Conservation (phyloP, 2,888 invertebrate species). For the Steinernema carpocapsae region DNA sequence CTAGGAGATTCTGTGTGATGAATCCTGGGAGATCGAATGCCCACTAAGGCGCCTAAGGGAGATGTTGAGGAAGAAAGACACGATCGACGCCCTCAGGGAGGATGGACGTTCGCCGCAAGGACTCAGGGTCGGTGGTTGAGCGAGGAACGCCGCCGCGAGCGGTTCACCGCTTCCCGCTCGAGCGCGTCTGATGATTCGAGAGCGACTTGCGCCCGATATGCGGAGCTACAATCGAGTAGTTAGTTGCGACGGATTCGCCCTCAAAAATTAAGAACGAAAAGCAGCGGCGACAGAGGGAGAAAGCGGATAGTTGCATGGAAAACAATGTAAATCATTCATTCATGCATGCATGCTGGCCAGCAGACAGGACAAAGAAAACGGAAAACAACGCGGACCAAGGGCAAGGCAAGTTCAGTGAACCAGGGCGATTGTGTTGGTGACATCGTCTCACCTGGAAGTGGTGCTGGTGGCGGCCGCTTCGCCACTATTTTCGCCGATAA, state of each 20-base stretch:
- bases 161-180: constrained; percentile 24
- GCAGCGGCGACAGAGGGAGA: neutral
- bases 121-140: constrained; percentile 14
- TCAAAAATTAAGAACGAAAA: neutral
- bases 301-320: neutral
- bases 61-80: neutral
- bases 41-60: too few species aligned
- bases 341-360: neutral
- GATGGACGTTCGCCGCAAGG: neutral
- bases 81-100: neutral
- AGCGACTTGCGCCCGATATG: constrained; percentile 34
- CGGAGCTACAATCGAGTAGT: neutral
- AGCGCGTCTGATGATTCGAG: constrained; percentile 27
- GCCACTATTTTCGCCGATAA: neutral
- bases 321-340: neutral
- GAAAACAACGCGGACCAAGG: neutral
- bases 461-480: neutral
- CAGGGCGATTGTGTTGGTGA: neutral
- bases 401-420: neutral
- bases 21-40: neutral
- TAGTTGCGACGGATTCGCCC: neutral
- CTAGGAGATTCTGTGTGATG: neutral
- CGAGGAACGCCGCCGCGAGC: neutral
- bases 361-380: neutral
- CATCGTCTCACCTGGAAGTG: constrained; percentile 26